Percentiles rank a stretch among this genome's conserved stretches.
Conservation (phyloP, 2,797 vertebrate genomes). For the Momotus momota region DNA sequence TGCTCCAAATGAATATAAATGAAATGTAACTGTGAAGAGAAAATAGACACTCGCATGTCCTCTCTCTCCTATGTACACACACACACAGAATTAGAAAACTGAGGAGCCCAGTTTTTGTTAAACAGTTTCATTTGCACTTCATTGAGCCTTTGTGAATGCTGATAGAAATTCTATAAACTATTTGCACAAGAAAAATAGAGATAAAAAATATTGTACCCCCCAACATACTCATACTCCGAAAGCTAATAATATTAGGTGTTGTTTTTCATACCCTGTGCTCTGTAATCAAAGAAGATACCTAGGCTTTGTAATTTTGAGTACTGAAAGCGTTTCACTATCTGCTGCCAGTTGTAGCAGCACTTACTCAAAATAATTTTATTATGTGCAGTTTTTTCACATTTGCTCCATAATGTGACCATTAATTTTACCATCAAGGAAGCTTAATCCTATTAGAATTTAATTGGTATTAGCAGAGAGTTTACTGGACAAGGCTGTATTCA, state of each 20-base stretch:
- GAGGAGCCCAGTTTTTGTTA: neutral
- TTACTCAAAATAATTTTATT: neutral
- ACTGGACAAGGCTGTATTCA: neutral
- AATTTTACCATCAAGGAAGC: neutral
- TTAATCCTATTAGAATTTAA: neutral
- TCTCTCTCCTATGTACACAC: neutral
- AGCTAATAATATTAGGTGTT: neutral
- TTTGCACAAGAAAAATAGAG: neutral
- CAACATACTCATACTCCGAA: neutral
- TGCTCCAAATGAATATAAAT: slow-evolving; percentile 13
- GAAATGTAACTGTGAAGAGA: neutral
- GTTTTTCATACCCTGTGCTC: neutral
- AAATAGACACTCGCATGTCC: neutral
- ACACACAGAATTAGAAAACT: neutral
- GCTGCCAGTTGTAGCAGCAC: neutral
- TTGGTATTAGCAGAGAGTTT: neutral
- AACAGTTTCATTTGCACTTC: neutral
- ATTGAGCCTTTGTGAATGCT: neutral
- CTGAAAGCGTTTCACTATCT: neutral
- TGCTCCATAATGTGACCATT: neutral
- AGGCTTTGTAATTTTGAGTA: neutral
- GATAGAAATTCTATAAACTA: neutral
- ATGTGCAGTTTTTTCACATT: neutral
- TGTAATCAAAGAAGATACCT: neutral
- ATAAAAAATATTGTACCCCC: neutral